Evolutionary conservation across 2,888 invertebrate species (phyloP).

Genomic region (Aquatica leii): DNA sequence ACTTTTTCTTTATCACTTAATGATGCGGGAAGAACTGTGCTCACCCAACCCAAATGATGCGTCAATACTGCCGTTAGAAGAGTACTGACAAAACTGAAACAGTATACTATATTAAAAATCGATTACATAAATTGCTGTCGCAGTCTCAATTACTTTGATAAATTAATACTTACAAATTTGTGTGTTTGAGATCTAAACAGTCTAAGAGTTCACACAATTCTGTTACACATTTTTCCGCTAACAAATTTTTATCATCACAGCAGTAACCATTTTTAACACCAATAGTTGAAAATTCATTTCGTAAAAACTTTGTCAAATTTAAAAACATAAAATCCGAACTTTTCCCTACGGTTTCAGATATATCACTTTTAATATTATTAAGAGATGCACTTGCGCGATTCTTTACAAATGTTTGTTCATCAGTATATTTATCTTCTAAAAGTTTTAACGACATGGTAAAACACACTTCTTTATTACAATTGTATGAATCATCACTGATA

Average conservation of each 20-base stretch:
- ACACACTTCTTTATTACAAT: slow-evolving; percentile 7
- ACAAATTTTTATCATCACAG: slow-evolving; percentile 40
- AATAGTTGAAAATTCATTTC: slow-evolving; percentile 37
- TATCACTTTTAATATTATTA: slow-evolving; percentile 26
- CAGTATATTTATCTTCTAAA: slow-evolving; percentile 14
- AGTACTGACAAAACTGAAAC: slow-evolving; percentile 87
- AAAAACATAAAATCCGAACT: slow-evolving; percentile 42
- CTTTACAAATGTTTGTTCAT: slow-evolving; percentile 9
- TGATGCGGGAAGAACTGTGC: slow-evolving; percentile 68
- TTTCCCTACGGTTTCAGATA: slow-evolving; percentile 29
- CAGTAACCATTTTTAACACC: slow-evolving; percentile 28
- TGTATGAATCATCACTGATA: not conserved
- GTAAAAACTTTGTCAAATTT: slow-evolving; percentile 43
- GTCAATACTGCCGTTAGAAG: slow-evolving; percentile 88
- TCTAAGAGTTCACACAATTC: slow-evolving; percentile 73
- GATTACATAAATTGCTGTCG: slow-evolving; percentile 1
- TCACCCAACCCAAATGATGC: slow-evolving; percentile 91
- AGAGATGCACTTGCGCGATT: slow-evolving; percentile 23
- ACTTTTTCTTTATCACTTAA: slow-evolving; percentile 61
- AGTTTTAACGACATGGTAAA: slow-evolving; percentile 12
- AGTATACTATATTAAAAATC: slow-evolving; percentile 32
- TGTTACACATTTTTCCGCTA: slow-evolving; percentile 62
- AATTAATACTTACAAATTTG: slow-evolving; percentile 81
- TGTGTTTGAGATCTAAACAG: slow-evolving; percentile 82
- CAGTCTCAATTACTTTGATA: not conserved